These are phyloP conservation scores for Drosophila anceps DNA, from an alignment of 2,888 invertebrate genomes.

Conservation along the genomic window DNA sequence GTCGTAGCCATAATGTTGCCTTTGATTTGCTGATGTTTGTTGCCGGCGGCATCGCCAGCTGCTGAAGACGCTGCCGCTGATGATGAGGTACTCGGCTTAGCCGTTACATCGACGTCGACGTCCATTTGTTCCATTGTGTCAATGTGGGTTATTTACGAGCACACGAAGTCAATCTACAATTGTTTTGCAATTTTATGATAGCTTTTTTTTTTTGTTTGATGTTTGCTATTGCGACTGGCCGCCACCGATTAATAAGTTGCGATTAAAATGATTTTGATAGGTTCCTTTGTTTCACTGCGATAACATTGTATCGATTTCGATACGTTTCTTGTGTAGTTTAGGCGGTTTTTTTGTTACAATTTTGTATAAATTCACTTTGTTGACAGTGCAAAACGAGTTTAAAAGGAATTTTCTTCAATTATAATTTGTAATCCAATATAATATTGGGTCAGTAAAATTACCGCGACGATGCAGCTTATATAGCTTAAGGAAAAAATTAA, in stretches of 20 bases:
- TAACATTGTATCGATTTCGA: not conserved
- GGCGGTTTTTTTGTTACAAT: not conserved
- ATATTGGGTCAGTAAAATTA: not conserved
- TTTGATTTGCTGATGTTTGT: slow-evolving; percentile 43
- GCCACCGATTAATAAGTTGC: slow-evolving; percentile 18
- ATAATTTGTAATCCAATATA: not conserved
- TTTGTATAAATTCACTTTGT: not conserved
- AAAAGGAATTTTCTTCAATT: not conserved
- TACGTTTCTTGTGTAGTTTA: not conserved
- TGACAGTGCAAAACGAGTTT: too few relatives aligned
- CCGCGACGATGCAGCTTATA: not conserved
- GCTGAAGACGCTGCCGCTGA: slow-evolving; percentile 27
- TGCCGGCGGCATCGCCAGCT: slow-evolving; percentile 27
- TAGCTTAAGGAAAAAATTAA: not conserved
- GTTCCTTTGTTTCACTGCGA: not conserved
- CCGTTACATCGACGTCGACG: slow-evolving; percentile 74
- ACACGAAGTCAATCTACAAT: slow-evolving; percentile 12
- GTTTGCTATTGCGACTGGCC: slow-evolving; percentile 29
- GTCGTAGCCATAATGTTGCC: slow-evolving; percentile 88
- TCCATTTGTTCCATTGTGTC: slow-evolving; percentile 83
- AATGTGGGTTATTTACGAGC: not conserved
- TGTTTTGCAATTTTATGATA: slow-evolving; percentile 30
- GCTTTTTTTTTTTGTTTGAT: slow-evolving; percentile 38
- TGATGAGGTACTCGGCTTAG: slow-evolving; percentile 65
- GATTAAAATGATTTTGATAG: not conserved